These are phyloP conservation scores for Ametastegia equiseti DNA, from an alignment of 2,888 invertebrate species.

Conservation along the genomic window DNA sequence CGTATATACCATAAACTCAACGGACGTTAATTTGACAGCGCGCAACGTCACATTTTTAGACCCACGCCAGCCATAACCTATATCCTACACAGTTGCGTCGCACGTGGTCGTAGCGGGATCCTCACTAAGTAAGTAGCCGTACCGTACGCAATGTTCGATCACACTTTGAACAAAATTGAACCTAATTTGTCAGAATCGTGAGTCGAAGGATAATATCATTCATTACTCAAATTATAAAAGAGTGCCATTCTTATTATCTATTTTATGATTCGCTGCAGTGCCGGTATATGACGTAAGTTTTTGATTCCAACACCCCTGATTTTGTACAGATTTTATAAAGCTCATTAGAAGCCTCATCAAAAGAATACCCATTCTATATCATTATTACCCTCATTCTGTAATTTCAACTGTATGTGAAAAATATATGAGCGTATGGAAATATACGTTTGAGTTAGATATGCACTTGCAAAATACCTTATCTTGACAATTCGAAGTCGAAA, in stretches of 20 bases:
- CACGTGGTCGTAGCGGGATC: constrained; percentile 4
- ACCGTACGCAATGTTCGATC: neutral
- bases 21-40: neutral
- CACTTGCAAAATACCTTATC: neutral
- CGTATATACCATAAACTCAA: neutral
- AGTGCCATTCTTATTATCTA: neutral
- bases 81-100: neutral
- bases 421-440: neutral
- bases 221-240: neutral
- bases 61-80: neutral
- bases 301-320: neutral
- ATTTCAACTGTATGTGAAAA: neutral
- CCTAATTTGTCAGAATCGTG: neutral
- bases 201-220: neutral
- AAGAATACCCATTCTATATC: neutral
- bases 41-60: neutral
- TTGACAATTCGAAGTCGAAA: too few relatives aligned
- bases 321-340: neutral
- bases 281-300: neutral
- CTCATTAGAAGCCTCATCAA: neutral
- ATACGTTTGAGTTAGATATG: neutral
- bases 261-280: too few relatives aligned
- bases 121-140: neutral
- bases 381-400: neutral
- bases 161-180: constrained; percentile 1